Evolutionary conservation across 2,888 invertebrate species (phyloP).

Genomic region (Drosophila neotestacea): DNA sequence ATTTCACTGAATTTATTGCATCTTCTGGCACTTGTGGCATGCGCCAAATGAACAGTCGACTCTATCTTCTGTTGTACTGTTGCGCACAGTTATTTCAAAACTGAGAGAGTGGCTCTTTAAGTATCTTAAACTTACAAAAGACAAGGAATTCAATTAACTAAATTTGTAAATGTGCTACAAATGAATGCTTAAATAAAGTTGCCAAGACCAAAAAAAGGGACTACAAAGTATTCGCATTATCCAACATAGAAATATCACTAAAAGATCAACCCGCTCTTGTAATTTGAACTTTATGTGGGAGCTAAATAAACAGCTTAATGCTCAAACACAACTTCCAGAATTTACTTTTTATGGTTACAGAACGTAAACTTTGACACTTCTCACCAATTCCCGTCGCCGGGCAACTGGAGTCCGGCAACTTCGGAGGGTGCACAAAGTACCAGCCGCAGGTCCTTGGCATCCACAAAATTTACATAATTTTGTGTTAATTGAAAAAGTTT

Average conservation of each 20-base stretch:
- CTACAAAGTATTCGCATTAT: neutral
- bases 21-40: constrained; percentile 48
- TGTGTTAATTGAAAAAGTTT: constrained; percentile 77
- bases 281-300: constrained; percentile 9
- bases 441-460: constrained; percentile 34
- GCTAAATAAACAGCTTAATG: neutral
- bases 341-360: constrained; percentile 38
- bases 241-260: constrained; percentile 3
- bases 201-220: neutral
- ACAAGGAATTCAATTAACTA: neutral
- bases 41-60: constrained; percentile 38
- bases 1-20: constrained; percentile 53
- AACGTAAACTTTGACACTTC: constrained; percentile 36
- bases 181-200: neutral
- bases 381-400: constrained; percentile 2
- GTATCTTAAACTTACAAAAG: neutral
- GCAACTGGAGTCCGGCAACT: constrained; percentile 33
- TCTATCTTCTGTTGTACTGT: neutral
- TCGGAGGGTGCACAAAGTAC: constrained; percentile 1
- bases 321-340: constrained; percentile 24
- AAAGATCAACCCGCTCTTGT: constrained; percentile 20
- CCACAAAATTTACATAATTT: constrained; percentile 74
- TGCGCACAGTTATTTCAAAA: constrained; percentile 1
- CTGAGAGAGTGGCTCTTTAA: constrained; percentile 8
- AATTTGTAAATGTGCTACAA: neutral